Percentiles rank a stretch among this genome's conserved stretches.
Evolutionary conservation across 2,888 invertebrate species (phyloP).

Genomic region (Caenorhabditis drosophilae): DNA sequence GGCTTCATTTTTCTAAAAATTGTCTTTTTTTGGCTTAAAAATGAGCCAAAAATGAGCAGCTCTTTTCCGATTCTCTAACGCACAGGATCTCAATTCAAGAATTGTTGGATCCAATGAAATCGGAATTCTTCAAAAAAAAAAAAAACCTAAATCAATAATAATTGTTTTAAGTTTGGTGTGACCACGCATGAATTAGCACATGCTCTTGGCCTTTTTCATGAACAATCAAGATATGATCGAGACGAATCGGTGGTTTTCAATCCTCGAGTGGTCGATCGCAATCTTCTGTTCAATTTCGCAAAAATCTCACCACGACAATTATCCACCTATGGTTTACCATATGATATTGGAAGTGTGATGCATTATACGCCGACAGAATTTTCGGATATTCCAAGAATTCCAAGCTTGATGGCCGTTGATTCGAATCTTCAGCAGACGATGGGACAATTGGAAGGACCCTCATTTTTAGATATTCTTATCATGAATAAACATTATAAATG

Average conservation of each 20-base stretch:
- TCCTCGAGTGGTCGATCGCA: conserved; percentile 34
- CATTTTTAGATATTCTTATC: conserved; percentile 47
- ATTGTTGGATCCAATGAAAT: too few species aligned
- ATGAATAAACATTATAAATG: conserved; percentile 53
- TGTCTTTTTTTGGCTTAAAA: too few species aligned
- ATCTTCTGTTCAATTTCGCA: conserved; percentile 51
- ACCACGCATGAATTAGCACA: conserved; percentile 57
- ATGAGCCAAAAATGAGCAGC: too few species aligned
- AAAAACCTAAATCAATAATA: neutral
- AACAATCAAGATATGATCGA: conserved; percentile 51
- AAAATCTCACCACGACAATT: conserved; percentile 44
- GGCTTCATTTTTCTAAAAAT: too few species aligned
- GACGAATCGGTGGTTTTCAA: conserved; percentile 46
- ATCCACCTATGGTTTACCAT: conserved; percentile 48
- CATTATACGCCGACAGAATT: conserved; percentile 56
- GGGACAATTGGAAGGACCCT: conserved; percentile 52
- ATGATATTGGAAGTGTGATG: conserved; percentile 56
- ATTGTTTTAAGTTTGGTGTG: conserved; percentile 47
- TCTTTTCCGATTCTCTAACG: too few species aligned
- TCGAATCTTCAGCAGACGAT: conserved; percentile 52
- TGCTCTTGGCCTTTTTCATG: conserved; percentile 54
- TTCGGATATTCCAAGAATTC: conserved; percentile 33
- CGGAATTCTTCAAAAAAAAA: too few species aligned
- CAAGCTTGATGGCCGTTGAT: conserved; percentile 44
- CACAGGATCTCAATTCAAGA: too few species aligned